A percentile compares a stretch with the other conserved stretches of the same genome.
phyloP scores from a whole-genome alignment of 2,113 vertebrate genomes.

The Macroglossus sobrinus region DNA sequence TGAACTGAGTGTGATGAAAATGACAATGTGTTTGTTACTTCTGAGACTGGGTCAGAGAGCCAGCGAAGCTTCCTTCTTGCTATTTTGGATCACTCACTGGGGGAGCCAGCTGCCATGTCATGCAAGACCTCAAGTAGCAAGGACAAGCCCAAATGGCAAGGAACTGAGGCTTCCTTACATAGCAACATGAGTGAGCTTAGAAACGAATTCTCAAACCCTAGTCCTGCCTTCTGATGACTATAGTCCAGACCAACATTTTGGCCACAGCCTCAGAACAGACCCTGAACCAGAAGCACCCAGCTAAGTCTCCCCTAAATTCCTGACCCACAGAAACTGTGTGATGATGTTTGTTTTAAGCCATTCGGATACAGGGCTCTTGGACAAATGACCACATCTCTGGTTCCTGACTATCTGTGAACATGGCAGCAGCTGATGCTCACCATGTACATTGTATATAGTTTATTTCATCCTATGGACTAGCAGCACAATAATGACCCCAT shows the following conservation, averaged over 20 bases:
- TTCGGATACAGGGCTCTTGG: neutral
- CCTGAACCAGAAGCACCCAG: neutral
- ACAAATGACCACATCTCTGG: neutral
- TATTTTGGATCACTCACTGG: neutral
- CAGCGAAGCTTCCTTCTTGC: neutral
- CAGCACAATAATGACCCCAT: neutral
- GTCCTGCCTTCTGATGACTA: neutral
- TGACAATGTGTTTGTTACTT: neutral
- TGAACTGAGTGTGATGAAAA: neutral
- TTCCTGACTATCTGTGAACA: neutral
- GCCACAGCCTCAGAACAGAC: neutral
- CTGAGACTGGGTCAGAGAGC: neutral
- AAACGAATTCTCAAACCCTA: neutral
- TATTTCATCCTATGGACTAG: no score
- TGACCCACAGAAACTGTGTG: neutral
- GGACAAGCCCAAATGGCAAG: neutral
- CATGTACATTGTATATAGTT: neutral
- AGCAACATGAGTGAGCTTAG: neutral
- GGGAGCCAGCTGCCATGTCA: neutral
- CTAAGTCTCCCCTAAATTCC: neutral
- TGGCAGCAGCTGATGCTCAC: neutral
- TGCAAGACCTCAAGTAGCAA: neutral
- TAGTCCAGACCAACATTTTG: neutral
- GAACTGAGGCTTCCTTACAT: neutral
- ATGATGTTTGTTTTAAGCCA: neutral